Conservation (phyloP, 2,797 vertebrate genomes). For the Pangasius macronema region DNA sequence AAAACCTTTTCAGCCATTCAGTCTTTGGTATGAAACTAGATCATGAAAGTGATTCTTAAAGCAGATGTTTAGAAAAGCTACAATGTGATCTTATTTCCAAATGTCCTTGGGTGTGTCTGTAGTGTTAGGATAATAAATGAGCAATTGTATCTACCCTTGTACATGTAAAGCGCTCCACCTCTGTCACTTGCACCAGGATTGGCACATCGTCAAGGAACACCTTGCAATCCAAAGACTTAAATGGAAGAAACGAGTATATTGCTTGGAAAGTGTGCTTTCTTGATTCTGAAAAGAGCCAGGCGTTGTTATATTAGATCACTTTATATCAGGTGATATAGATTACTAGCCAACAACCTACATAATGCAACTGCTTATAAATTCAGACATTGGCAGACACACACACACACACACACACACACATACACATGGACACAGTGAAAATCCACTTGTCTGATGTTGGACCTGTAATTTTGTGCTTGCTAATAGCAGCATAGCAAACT, state of each 20-base stretch:
- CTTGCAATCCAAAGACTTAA: slow-evolving; percentile 63
- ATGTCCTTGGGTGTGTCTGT: not conserved
- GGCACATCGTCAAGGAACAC: slow-evolving; percentile 62
- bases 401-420: not conserved
- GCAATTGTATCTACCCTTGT: slow-evolving; percentile 46
- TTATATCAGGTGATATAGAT: not conserved
- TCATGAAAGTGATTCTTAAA: not conserved
- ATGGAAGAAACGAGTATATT: slow-evolving; percentile 55
- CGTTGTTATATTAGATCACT: not conserved
- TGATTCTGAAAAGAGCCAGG: slow-evolving; percentile 47
- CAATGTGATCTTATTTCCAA: not conserved
- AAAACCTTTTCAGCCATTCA: not conserved
- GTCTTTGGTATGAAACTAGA: not conserved
- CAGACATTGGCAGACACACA: not conserved
- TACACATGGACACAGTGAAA: not conserved
- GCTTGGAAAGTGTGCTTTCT: slow-evolving; percentile 43
- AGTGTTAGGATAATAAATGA: not conserved
- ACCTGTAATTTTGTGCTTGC: slow-evolving; percentile 32
- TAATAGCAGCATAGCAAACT: slow-evolving; percentile 46
- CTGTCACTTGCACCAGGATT: slow-evolving; percentile 65
- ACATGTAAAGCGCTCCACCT: slow-evolving; percentile 65
- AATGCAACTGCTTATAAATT: not conserved
- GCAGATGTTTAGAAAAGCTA: not conserved
- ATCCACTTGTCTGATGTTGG: slow-evolving; percentile 31
- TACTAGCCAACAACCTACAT: not conserved